These are phyloP conservation scores for Heliconius cydno DNA, from an alignment of 2,888 invertebrate genomes.

Conservation along the genomic window DNA sequence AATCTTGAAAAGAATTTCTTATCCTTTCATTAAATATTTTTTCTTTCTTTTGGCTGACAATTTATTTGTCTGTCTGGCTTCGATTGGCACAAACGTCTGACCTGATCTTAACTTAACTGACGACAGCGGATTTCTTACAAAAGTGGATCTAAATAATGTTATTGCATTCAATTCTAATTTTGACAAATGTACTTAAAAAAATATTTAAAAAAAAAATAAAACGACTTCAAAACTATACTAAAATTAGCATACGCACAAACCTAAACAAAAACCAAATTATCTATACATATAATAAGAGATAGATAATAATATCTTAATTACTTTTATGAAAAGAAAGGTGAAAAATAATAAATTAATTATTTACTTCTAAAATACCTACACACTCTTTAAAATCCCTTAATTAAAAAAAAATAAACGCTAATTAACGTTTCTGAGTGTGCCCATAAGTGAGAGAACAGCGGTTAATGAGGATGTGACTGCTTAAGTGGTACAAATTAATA, in stretches of 20 bases:
- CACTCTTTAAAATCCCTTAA: too few relatives aligned
- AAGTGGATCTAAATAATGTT: slow-evolving; percentile 12
- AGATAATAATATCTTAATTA: too few relatives aligned
- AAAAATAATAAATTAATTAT: too few relatives aligned
- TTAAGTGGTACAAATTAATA: slow-evolving; percentile 75
- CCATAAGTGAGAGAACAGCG: slow-evolving; percentile 50
- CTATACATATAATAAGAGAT: too few relatives aligned
- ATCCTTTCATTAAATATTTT: slow-evolving; percentile 2
- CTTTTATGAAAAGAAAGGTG: too few relatives aligned
- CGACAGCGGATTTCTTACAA: slow-evolving; percentile 21
- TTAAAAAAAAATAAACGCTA: slow-evolving; percentile 49
- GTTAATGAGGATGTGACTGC: slow-evolving; percentile 81
- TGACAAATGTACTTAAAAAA: neutral
- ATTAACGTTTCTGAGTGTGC: slow-evolving; percentile 50
- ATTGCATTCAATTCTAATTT: neutral
- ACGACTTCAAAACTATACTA: too few relatives aligned
- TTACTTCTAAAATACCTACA: too few relatives aligned
- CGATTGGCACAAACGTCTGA: slow-evolving; percentile 23
- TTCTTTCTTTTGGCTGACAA: slow-evolving; percentile 17
- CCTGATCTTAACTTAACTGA: slow-evolving; percentile 25
- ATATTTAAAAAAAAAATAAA: too few relatives aligned
- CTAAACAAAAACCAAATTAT: too few relatives aligned
- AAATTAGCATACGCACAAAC: too few relatives aligned
- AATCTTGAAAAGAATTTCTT: neutral
- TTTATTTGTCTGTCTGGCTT: slow-evolving; percentile 32